A percentile compares a stretch with the other conserved stretches of the same genome.
phyloP scores from a whole-genome alignment of 1,140 invertebrate genomes.

The Linepithema humile region DNA sequence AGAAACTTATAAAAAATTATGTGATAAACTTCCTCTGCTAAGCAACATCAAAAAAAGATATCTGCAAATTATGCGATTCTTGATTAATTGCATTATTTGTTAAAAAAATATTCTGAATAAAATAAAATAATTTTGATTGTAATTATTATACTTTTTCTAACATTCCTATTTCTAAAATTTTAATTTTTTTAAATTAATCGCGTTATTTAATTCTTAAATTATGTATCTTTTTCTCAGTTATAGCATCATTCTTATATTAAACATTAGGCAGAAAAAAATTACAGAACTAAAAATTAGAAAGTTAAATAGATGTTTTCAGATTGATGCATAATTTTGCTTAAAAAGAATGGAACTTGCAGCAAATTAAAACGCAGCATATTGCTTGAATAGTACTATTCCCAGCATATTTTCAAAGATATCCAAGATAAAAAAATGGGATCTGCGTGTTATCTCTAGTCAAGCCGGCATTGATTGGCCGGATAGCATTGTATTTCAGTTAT shows the following conservation, averaged over 20 bases:
- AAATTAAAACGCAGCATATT: neutral
- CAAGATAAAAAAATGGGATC: slow-evolving; percentile 42
- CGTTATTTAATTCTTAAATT: neutral
- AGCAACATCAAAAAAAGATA: neutral
- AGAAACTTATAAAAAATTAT: neutral
- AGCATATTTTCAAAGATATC: slow-evolving; percentile 6
- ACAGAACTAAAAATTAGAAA: neutral
- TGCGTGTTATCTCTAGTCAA: slow-evolving; percentile 15
- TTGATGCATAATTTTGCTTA: neutral
- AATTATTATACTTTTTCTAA: too few relatives aligned
- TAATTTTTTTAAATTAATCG: neutral
- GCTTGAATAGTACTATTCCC: slow-evolving; percentile 5
- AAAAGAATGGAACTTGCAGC: neutral
- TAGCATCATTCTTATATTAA: neutral
- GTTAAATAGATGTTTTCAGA: neutral
- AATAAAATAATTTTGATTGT: neutral
- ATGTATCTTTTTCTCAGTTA: neutral
- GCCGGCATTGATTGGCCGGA: slow-evolving; percentile 46
- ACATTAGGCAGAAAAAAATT: neutral
- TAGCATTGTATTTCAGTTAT: slow-evolving; percentile 39
- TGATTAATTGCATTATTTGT: neutral
- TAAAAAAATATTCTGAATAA: neutral
- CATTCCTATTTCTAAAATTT: too few relatives aligned
- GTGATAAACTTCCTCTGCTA: neutral
- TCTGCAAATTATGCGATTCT: neutral